Evolutionary conservation across 1,140 invertebrate species (phyloP).

Genomic region (Aporrectodea caliginosa): DNA sequence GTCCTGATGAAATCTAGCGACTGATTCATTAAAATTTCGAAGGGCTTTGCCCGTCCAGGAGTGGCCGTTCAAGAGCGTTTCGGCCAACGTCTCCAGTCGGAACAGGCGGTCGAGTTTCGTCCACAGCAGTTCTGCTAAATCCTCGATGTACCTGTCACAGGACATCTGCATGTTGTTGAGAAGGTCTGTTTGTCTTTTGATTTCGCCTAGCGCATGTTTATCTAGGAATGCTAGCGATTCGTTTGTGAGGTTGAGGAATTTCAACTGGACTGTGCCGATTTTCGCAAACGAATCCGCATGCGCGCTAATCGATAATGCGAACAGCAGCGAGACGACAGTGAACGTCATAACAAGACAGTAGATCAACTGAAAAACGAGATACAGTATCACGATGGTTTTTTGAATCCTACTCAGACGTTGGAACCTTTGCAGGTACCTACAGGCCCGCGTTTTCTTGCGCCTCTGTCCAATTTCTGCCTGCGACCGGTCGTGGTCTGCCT

Average conservation of each 20-base stretch:
- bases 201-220: not conserved
- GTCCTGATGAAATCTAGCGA: not conserved
- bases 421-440: not conserved
- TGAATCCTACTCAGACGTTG: not conserved
- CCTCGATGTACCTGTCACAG: not conserved
- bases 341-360: not conserved
- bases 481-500: not conserved
- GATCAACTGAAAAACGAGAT: not conserved
- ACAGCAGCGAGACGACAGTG: not conserved
- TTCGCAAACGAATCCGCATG: not conserved
- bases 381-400: not conserved
- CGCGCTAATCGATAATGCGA: not conserved
- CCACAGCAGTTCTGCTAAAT: not conserved
- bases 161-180: not conserved
- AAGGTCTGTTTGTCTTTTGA: not conserved
- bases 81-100: not conserved
- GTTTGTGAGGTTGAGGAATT: not conserved
- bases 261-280: not conserved
- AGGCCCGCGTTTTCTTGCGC: not conserved
- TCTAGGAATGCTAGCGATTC: not conserved
- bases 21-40: not conserved
- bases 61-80: not conserved
- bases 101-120: not conserved
- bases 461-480: not conserved
- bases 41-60: not conserved